phyloP scores from a whole-genome alignment of 2,113 vertebrate genomes.

The Lophura nycthemera region DNA sequence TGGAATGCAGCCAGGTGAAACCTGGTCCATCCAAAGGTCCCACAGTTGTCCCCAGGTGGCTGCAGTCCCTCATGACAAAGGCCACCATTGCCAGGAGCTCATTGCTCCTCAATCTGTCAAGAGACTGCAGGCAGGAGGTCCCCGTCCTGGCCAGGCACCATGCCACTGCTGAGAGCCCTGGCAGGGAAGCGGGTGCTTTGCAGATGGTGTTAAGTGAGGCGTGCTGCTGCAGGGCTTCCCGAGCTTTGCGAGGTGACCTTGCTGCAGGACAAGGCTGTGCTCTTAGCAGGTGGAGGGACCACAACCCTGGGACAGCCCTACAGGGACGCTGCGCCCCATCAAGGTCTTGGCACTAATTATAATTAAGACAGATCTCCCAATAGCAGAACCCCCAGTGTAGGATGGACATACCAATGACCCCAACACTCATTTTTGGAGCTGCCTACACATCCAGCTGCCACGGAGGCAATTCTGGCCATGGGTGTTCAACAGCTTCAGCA shows the following conservation, averaged over 20 bases:
- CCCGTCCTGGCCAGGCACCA: background rate
- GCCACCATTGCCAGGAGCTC: background rate
- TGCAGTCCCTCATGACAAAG: background rate
- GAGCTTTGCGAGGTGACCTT: background rate
- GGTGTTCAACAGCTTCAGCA: background rate
- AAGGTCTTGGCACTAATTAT: background rate
- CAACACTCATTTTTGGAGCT: background rate
- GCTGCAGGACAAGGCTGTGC: background rate
- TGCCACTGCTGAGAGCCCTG: background rate
- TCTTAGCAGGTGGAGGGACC: background rate
- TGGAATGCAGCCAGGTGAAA: fast-evolving
- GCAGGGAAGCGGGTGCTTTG: background rate
- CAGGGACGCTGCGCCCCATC: background rate
- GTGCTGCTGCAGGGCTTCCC: background rate
- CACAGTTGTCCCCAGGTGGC: background rate
- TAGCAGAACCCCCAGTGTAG: background rate
- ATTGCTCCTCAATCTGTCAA: fast-evolving
- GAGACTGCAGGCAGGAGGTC: background rate
- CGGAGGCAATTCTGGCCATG: background rate
- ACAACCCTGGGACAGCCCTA: background rate
- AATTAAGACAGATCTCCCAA: background rate
- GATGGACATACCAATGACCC: background rate
- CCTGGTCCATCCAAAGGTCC: background rate
- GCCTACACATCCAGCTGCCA: background rate
- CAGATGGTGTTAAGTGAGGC: background rate